These are phyloP conservation scores for human DNA, from an alignment of 2,113 vertebrate genomes.

Conservation along the genomic window GRCh38 chr12:96442501-96443000, in stretches of 20 bases:
- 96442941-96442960: not conserved
- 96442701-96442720: too few relatives aligned
- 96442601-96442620: too few relatives aligned
- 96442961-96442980: not conserved
- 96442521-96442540: too few relatives aligned
- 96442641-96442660: too few relatives aligned
- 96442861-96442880: not conserved
- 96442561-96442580: too few relatives aligned
- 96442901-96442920: not conserved
- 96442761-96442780: not conserved
- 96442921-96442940: not conserved
- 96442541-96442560: too few relatives aligned
- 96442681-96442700: too few relatives aligned
- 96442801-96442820: not conserved
- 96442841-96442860: not conserved
- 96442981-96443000: not conserved
- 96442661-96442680: too few relatives aligned
- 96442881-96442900: not conserved
- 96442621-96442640: too few relatives aligned
- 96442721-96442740: not conserved
- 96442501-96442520: too few relatives aligned
- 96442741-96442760: not conserved
- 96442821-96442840: not conserved
- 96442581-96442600: too few relatives aligned
- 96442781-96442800: not conserved